phyloP scores from a whole-genome alignment of 1,140 invertebrate species.

The Gyrodactylus salaris region DNA sequence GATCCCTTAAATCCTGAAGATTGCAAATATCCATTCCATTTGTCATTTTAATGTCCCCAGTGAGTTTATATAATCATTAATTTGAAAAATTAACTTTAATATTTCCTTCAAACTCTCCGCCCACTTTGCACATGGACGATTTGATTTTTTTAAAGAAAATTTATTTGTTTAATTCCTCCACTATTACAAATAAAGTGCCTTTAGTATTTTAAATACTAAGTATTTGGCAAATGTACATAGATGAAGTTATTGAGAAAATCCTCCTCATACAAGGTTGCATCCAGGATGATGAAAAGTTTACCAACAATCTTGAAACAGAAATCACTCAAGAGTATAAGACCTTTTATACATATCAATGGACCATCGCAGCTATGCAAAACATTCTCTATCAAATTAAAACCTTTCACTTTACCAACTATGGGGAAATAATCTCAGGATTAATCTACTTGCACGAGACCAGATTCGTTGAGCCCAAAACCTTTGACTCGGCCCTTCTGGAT shows the following conservation, averaged over 20 bases:
- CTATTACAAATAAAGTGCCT: background rate
- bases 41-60: background rate
- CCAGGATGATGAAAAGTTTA: background rate
- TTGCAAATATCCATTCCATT: background rate
- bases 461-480: background rate
- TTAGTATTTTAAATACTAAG: background rate
- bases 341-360: background rate
- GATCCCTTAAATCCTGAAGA: slow-evolving; percentile 37
- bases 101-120: background rate
- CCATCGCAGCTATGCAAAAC: background rate
- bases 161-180: background rate
- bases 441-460: background rate
- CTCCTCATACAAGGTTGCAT: background rate
- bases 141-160: background rate
- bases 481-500: background rate
- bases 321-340: background rate
- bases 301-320: background rate
- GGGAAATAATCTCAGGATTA: background rate
- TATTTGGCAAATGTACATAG: background rate
- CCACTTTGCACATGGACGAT: background rate
- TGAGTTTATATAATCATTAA: background rate
- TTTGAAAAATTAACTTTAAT: background rate
- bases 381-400: background rate
- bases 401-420: background rate
- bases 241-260: background rate